Conservation (phyloP, 2,113 vertebrate genomes). For the Antennarius striatus region DNA sequence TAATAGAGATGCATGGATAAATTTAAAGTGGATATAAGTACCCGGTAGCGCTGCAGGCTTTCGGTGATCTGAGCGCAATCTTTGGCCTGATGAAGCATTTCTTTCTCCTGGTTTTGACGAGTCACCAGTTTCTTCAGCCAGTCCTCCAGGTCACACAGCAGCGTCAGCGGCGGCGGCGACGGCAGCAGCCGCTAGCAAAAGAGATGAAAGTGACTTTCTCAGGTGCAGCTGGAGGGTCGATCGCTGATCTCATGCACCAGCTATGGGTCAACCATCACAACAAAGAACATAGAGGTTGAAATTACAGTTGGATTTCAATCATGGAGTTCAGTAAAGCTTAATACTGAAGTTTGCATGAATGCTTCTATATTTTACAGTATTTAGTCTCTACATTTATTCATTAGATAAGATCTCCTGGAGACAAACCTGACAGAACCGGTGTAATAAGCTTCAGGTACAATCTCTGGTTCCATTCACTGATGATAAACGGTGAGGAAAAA, state of each 20-base stretch:
- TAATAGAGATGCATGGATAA: too few relatives aligned
- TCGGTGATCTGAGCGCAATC: slow-evolving; percentile 68
- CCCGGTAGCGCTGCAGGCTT: slow-evolving; percentile 83
- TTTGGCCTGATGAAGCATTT: slow-evolving; percentile 35
- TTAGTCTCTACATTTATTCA: too few relatives aligned
- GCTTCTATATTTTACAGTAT: too few relatives aligned
- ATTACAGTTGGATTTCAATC: too few relatives aligned
- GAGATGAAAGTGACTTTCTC: not conserved
- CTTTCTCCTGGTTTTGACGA: slow-evolving; percentile 53
- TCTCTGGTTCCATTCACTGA: slow-evolving; percentile 46
- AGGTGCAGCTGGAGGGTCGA: too few relatives aligned
- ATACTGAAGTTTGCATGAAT: too few relatives aligned
- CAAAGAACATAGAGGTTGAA: too few relatives aligned
- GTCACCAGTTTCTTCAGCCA: slow-evolving; percentile 81
- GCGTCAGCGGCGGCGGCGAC: slow-evolving; percentile 79
- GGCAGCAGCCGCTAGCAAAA: slow-evolving; percentile 82
- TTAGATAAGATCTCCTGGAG: not conserved
- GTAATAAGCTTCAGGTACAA: slow-evolving; percentile 14
- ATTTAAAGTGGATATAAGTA: slow-evolving; percentile 38
- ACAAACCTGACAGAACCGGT: slow-evolving; percentile 4
- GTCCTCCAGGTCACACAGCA: slow-evolving; percentile 82
- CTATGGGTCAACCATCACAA: too few relatives aligned
- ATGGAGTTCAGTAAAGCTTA: too few relatives aligned
- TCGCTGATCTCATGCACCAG: not conserved
- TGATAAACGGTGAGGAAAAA: slow-evolving; percentile 46